Evolutionary conservation across 2,797 vertebrate species (phyloP), one percentile per base, ranked within the genome.

Genomic region (Lagocephalus sceleratus): DNA sequence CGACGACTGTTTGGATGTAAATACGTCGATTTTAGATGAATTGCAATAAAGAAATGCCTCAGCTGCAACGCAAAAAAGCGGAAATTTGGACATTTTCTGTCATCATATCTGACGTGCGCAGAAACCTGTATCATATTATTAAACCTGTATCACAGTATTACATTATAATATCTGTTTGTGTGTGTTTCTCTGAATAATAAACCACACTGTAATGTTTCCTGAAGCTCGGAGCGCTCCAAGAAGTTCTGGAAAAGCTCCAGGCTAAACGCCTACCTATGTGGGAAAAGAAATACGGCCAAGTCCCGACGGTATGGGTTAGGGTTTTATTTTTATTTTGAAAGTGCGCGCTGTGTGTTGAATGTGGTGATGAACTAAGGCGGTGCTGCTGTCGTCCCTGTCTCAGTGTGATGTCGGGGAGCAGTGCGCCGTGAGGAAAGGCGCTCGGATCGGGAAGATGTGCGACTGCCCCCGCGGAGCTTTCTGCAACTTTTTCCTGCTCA

Each of bases 231-330:
- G 92, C 91, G 76, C 88, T 92, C 41, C 90, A 93, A 3, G 92
- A 93, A 54, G 92, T 92, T 59, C 83, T 93, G 53, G 90, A 92
- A 58, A 94, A 94, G 74, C 90, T 94, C 63, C 92, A 94, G 75
- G 88, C 76, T 7, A 92, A 92, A 62, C 83, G 88, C 5, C 78
- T 92, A 39, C 89, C 91, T 4, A 41, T 88, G 22, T 93, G 92
- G 92, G 92, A 92, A 47, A 93, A 93, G 89, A 93, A 93, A 78
- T 92, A 90, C 17, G 90, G 92, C 19, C 90, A 91, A 79, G 91
- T 92, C 42, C 90, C 91, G 2, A 92, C 84, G 87, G 92, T 93
- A 87, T 1, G 20, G 10, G 17, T 20, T 11, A 1, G 26, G 26
- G 26, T 10, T 29, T 14, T 2, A 11, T 9, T 29, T 29, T 29